Percentiles rank a stretch among this genome's conserved stretches.
These are phyloP conservation scores for Crenichthys baileyi DNA, from an alignment of 2,797 vertebrate species.

Conservation along the genomic window DNA sequence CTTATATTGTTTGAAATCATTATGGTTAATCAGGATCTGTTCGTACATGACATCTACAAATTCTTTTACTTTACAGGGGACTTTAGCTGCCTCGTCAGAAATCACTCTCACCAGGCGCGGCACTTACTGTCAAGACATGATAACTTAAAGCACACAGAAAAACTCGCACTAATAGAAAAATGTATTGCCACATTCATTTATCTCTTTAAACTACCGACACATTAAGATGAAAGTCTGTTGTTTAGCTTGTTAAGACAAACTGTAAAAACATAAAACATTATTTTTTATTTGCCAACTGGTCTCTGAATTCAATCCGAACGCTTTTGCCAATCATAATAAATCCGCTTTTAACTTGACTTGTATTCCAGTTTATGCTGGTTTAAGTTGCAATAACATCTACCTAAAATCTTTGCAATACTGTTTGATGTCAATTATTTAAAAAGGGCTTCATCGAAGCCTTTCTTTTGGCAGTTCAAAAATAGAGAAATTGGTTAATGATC, in stretches of 20 bases:
- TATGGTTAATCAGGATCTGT: conserved; percentile 41
- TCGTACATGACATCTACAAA: conserved; percentile 38
- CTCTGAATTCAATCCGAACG: background rate
- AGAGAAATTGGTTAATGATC: background rate
- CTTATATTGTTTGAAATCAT: conserved; percentile 14
- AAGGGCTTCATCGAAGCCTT: background rate
- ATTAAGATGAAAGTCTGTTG: background rate
- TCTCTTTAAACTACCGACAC: background rate
- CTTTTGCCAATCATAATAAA: background rate
- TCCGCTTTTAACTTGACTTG: background rate
- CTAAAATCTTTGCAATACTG: background rate
- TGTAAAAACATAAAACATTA: background rate
- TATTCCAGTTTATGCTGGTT: background rate
- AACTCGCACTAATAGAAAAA: background rate
- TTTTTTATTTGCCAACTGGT: too few relatives aligned
- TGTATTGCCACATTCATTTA: background rate
- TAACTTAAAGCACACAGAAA: background rate
- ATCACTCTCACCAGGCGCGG: background rate
- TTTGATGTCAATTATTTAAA: background rate
- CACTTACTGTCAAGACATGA: background rate
- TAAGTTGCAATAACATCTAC: background rate
- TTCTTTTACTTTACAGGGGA: background rate
- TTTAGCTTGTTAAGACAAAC: background rate
- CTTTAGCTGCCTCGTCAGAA: background rate
- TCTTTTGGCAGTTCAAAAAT: background rate